Conservation (phyloP, 2,797 vertebrate genomes). For the Basileuterus tristriatus region DNA sequence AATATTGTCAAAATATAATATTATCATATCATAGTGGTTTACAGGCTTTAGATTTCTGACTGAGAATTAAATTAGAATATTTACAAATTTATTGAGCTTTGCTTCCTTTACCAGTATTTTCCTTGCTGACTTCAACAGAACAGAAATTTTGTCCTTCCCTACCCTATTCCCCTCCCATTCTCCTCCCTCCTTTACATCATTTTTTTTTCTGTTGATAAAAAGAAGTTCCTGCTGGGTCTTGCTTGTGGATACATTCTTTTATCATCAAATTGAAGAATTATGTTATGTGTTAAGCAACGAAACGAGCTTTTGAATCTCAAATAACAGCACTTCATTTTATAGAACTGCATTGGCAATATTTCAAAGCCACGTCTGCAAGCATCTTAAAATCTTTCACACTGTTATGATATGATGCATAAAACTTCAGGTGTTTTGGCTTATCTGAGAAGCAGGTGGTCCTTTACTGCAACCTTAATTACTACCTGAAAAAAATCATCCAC, state of each 20-base stretch:
- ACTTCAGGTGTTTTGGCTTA: not conserved
- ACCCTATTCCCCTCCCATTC: not conserved
- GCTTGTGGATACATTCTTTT: not conserved
- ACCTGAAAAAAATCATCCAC: not conserved
- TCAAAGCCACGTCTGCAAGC: not conserved
- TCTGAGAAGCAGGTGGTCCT: not conserved
- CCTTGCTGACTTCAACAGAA: not conserved
- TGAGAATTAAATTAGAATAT: not conserved
- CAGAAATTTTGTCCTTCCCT: not conserved
- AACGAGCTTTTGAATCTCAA: not conserved
- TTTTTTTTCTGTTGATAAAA: not conserved
- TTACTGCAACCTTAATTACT: not conserved
- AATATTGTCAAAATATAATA: not conserved
- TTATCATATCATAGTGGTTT: not conserved
- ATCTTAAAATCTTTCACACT: not conserved
- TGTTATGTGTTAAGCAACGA: not conserved
- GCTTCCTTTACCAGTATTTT: not conserved
- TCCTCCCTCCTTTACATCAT: rapidly evolving
- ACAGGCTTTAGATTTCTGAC: not conserved
- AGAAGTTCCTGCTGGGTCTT: not conserved
- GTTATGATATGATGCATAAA: not conserved
- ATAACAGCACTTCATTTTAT: not conserved
- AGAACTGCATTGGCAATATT: not conserved
- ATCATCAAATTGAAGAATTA: not conserved
- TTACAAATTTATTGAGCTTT: not conserved